These are phyloP conservation scores for Venusia cambrica DNA, from an alignment of 2,888 invertebrate species.

Conservation along the genomic window DNA sequence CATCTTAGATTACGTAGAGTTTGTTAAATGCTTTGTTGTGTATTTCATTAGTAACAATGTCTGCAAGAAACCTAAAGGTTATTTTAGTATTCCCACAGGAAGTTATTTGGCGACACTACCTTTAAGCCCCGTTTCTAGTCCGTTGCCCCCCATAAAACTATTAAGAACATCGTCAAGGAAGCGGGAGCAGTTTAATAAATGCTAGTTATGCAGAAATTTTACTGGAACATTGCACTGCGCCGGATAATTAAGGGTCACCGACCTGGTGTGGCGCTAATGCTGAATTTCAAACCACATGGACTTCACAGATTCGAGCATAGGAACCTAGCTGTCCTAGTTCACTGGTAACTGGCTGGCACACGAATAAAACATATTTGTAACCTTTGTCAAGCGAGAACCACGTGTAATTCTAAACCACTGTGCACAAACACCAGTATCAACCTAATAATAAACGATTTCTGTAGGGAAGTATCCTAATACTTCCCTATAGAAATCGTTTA, in stretches of 20 bases:
- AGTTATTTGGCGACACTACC: conserved; percentile 24
- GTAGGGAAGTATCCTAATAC: too few species aligned
- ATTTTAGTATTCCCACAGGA: conserved; percentile 9
- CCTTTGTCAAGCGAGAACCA: too few species aligned
- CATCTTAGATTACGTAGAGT: too few species aligned
- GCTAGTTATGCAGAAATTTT: conserved; percentile 74
- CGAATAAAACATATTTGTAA: too few species aligned
- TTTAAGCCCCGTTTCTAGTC: conserved; percentile 25
- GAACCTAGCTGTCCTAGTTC: neutral
- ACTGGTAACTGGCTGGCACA: too few species aligned
- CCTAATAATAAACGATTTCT: too few species aligned
- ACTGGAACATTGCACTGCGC: conserved; percentile 76
- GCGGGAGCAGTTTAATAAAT: conserved; percentile 64
- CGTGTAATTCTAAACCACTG: too few species aligned
- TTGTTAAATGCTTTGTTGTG: too few species aligned
- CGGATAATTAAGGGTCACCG: conserved; percentile 74
- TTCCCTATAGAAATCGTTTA: too few species aligned
- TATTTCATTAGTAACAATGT: too few species aligned
- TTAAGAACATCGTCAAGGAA: conserved; percentile 47
- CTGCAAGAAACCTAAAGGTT: conserved; percentile 2
- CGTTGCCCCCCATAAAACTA: conserved; percentile 39
- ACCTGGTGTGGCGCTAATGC: conserved; percentile 60
- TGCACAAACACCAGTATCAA: too few species aligned
- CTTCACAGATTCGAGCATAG: conserved; percentile 18
- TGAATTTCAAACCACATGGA: conserved; percentile 51